phyloP scores from a whole-genome alignment of 2,797 vertebrate species.

The Graptemys geographica region DNA sequence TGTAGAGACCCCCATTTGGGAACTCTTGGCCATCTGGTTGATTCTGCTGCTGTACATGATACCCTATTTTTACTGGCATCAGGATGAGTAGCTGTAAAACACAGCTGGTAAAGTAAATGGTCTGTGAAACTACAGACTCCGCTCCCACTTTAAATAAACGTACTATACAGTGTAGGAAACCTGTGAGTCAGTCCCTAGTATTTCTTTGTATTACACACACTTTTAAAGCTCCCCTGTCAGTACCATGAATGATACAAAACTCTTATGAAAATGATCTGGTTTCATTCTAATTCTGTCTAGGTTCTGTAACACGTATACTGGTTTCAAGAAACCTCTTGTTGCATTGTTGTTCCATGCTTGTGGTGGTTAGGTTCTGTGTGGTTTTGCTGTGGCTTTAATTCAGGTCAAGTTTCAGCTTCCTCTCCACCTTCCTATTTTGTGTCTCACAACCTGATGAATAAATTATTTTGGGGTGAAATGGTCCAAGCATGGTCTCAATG shows the following conservation, averaged over 20 bases:
- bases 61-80: neutral
- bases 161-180: neutral
- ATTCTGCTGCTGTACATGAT: neutral
- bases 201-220: neutral
- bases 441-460: neutral
- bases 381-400: neutral
- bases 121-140: neutral
- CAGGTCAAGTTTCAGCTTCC: neutral
- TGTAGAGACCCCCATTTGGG: neutral
- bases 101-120: neutral
- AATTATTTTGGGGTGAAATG: neutral
- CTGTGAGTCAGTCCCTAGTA: neutral
- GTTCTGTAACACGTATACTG: neutral
- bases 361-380: neutral
- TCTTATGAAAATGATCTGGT: neutral
- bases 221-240: neutral
- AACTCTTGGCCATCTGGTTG: neutral
- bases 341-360: neutral
- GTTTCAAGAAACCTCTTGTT: neutral
- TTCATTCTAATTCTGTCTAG: neutral
- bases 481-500: neutral
- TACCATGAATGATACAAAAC: neutral
- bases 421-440: neutral
- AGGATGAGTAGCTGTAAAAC: neutral
- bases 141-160: neutral